Evolutionary conservation across 2,797 vertebrate genomes (phyloP), one percentile per base, ranked within the genome.

Genomic region (Melanotaenia maccullochi): DNA sequence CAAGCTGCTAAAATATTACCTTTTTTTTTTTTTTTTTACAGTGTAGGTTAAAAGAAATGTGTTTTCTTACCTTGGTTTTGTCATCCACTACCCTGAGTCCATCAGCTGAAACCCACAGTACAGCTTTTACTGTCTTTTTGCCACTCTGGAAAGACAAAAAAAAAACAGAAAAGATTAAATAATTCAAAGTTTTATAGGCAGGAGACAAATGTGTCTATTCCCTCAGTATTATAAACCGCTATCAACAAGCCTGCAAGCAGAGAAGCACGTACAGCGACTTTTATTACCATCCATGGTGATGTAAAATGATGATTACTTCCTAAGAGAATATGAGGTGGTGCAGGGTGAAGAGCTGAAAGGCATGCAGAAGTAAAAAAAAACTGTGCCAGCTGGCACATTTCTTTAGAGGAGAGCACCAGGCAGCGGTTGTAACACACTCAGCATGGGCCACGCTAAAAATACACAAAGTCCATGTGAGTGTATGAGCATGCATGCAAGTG

Each of bases 71-170:
- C 96, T 97, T 97, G 16, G 97, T 97, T 91, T 97, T 97, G 86
- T 97, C 97, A 16, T 97, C 96, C 77, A 97, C 97, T 51, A 97
- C 96, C 69, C 97, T 93, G 81, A 97, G 95, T 58, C 96, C 96
- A 40, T 97, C 97, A 0, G 97, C 96, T 0, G 96, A 97, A 57
- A 97, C 96, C 96, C 96, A 97, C 64, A 97, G 85, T 9, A 97
- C 93, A 1, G 97, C 96, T 81, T 97, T 97, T 20, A 97, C 96
- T 0, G 96, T 96, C 85, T 97, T 97, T 80, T 96, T 96, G 30
- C 97, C 96, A 1, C 95, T 96, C 97, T 97, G 87, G 32, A 79
- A 30, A 76, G 58, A 52, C n/a, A 0, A 40, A 40, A 6, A 36
- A n/a, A 47, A 9, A n/a, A 47, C 20, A 47, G 44, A n/a, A 2